These are phyloP conservation scores for Stercorarius parasiticus DNA, from an alignment of 2,113 vertebrate species.

Conservation along the genomic window DNA sequence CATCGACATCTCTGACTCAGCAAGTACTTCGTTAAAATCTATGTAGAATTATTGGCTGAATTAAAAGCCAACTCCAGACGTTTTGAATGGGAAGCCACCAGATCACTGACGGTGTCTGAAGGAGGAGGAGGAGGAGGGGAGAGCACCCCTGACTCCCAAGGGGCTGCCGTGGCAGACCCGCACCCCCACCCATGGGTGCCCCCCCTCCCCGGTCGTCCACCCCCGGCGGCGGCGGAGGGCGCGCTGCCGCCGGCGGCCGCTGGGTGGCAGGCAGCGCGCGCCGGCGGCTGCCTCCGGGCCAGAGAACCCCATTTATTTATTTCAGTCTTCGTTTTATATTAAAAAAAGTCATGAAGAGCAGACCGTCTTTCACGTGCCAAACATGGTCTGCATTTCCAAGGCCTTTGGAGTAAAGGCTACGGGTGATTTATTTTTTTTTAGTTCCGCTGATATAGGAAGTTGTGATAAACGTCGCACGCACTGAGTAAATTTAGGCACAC, in stretches of 20 bases:
- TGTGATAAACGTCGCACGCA: fast-evolving
- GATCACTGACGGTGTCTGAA: not conserved
- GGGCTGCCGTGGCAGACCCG: not conserved
- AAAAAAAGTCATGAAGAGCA: not conserved
- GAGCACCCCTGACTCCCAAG: not conserved
- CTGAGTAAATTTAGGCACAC: not conserved
- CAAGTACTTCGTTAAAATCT: fast-evolving
- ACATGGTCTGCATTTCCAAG: fast-evolving
- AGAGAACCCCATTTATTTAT: fast-evolving
- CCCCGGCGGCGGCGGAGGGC: not conserved
- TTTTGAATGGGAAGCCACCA: fast-evolving
- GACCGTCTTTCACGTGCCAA: too few relatives aligned
- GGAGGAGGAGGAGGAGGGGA: not conserved
- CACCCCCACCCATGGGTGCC: not conserved
- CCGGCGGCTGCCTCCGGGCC: not conserved
- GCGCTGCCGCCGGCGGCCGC: not conserved
- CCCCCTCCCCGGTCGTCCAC: too few relatives aligned
- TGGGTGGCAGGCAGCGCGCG: not conserved
- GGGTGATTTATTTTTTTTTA: not conserved
- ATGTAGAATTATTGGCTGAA: fast-evolving
- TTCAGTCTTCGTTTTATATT: not conserved
- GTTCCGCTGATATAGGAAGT: not conserved
- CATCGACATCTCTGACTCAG: not conserved
- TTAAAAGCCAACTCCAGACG: fast-evolving
- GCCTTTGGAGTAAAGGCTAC: not conserved